Base-by-base conservation (phyloP, 2,888 invertebrate genomes). In the Nephrotoma guestfalica region DNA sequence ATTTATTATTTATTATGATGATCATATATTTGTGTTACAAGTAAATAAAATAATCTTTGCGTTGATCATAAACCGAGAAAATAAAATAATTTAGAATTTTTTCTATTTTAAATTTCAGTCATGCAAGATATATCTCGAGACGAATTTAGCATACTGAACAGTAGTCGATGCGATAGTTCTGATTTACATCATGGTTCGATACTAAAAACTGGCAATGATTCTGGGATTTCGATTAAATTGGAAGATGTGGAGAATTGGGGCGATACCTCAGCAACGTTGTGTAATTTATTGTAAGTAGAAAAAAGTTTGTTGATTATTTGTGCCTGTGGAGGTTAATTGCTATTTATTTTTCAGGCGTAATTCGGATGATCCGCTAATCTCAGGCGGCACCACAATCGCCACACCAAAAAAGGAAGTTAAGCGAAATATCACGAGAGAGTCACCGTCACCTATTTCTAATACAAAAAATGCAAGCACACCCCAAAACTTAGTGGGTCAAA, bases 351-450 rank as follows among this genome's bases (percentile, higher is more conserved):
- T 6, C 41, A 43, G 87, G 51, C 91, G 90, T 57, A 90, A 90
- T 86, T 92, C 92, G 0, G 92, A 91, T 83, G 92, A 92, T 89
- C 92, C 92, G 0, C 87, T 92, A 83, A 92, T 92, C 87, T 90
- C 91, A 15, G 91, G 92, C 13, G 91, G 91, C 41, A 89, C 89
- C 87, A 88, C 89, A 40, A 89, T 89, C 85, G 91, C 91, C 87
- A 89, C 90, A 88, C 89, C 90, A 2, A 89, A 88, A 7, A 89
- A 89, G 86, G 90, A 91, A 83, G 90, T 89, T 85, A 89, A 89
- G 0, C 88, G 89, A 41, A 88, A 89, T n/a, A 87, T 89, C 30
- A 15, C 57, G 4, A 3, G 43, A 4, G 85, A 30, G 43, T 45
- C 86, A 84, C 41, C 87, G 43, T 86, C 87, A 85, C 71, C 86